Conservation (phyloP, 2,113 vertebrate genomes). For the Recurvirostra avosetta region DNA sequence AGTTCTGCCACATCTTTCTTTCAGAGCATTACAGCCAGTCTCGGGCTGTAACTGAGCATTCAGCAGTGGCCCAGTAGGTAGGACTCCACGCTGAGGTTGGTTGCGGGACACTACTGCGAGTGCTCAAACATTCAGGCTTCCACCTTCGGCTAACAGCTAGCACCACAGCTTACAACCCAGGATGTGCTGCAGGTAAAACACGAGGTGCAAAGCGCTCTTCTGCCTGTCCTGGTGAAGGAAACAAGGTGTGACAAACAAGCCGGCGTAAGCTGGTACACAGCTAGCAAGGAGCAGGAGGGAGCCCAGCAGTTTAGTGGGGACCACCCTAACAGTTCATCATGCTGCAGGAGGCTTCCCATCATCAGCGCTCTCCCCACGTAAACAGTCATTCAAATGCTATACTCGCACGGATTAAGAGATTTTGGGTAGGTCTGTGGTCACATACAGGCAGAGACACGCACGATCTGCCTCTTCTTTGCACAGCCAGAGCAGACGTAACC, state of each 20-base stretch:
- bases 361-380: neutral
- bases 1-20: neutral
- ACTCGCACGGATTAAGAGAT: neutral
- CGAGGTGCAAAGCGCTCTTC: too few species aligned
- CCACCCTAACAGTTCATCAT: neutral
- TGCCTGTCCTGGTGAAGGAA: too few species aligned
- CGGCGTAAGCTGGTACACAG: too few species aligned
- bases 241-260: too few species aligned
- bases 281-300: neutral
- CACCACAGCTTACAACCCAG: too few species aligned
- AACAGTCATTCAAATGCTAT: neutral
- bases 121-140: too few species aligned
- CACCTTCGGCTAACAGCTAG: too few species aligned
- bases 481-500: neutral
- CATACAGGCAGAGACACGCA: neutral
- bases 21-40: neutral
- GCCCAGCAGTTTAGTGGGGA: neutral
- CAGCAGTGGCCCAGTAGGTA: neutral
- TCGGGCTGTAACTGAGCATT: neutral
- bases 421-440: neutral
- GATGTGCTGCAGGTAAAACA: too few species aligned
- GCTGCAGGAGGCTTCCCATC: neutral
- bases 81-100: neutral
- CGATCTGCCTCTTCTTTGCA: neutral
- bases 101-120: too few species aligned